Evolutionary conservation across 2,888 invertebrate genomes (phyloP).

Genomic region (Creontiades dilutus): DNA sequence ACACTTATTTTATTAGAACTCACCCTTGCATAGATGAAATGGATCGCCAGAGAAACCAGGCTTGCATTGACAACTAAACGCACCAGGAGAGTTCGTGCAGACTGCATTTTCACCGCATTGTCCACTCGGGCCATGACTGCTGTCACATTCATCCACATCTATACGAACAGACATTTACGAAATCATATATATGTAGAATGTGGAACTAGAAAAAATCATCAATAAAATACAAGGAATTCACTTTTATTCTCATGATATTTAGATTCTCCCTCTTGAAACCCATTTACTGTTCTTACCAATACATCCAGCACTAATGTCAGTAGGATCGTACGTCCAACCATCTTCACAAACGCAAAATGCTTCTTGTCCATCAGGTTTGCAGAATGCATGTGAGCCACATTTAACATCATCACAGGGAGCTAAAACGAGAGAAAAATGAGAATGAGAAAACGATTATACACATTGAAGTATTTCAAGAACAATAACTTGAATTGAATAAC

Average conservation of each 20-base stretch:
- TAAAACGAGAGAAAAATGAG: conserved; percentile 75
- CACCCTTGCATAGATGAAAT: conserved; percentile 85
- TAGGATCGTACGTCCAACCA: conserved; percentile 95
- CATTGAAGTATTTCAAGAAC: background rate
- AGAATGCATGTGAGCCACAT: conserved; percentile 92
- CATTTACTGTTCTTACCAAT: conserved; percentile 81
- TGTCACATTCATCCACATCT: conserved; percentile 95
- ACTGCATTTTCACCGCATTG: conserved; percentile 91
- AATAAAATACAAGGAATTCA: too few species aligned
- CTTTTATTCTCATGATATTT: too few species aligned
- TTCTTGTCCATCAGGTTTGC: conserved; percentile 92
- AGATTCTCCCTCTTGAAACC: too few species aligned
- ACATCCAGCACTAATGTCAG: conserved; percentile 92
- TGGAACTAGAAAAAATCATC: too few species aligned
- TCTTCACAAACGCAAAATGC: conserved; percentile 95
- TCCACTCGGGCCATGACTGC: conserved; percentile 86
- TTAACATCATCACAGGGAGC: conserved; percentile 95
- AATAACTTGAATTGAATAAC: too few species aligned
- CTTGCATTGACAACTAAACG: conserved; percentile 89
- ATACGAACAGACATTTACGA: conserved; percentile 71
- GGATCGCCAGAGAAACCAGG: conserved; percentile 93
- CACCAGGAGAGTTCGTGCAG: conserved; percentile 89
- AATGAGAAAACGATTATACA: background rate
- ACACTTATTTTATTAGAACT: background rate
- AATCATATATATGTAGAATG: background rate